phyloP scores from a whole-genome alignment of 2,113 vertebrate species.

The Blennius ocellaris region DNA sequence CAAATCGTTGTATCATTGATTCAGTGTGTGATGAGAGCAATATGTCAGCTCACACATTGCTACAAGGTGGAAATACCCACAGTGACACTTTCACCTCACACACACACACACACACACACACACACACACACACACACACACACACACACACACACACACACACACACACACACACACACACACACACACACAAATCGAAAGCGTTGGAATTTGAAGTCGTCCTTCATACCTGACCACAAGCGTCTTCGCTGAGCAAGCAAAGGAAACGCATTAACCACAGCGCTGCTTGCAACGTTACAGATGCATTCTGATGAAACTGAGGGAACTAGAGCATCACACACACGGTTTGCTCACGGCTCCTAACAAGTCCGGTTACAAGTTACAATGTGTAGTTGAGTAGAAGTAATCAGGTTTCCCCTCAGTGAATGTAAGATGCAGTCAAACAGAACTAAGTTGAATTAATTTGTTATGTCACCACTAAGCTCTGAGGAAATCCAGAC shows the following conservation, averaged over 20 bases:
- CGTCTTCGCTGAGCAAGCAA: slow-evolving; percentile 6
- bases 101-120: too few relatives aligned
- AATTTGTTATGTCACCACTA: too few relatives aligned
- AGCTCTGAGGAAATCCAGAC: too few relatives aligned
- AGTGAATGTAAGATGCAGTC: too few relatives aligned
- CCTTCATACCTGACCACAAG: background rate
- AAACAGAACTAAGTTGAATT: too few relatives aligned
- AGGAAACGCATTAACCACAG: slow-evolving; percentile 49
- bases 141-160: too few relatives aligned
- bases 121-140: slow-evolving; percentile 11
- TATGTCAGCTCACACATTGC: background rate
- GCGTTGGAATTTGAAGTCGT: too few relatives aligned
- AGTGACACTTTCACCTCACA: background rate
- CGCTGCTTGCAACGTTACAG: slow-evolving; percentile 1
- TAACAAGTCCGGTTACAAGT: too few relatives aligned
- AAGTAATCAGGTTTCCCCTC: too few relatives aligned
- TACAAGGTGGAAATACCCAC: slow-evolving; percentile 19
- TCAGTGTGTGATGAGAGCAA: background rate
- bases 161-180: background rate
- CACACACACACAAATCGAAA: slow-evolving; percentile 10
- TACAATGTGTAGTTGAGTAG: too few relatives aligned
- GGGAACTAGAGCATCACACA: background rate
- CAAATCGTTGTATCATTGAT: too few relatives aligned
- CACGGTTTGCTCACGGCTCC: background rate
- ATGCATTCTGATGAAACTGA: slow-evolving; percentile 15